Conservation (phyloP, 2,797 vertebrate species). For the Schizothorax lantsangensis region DNA sequence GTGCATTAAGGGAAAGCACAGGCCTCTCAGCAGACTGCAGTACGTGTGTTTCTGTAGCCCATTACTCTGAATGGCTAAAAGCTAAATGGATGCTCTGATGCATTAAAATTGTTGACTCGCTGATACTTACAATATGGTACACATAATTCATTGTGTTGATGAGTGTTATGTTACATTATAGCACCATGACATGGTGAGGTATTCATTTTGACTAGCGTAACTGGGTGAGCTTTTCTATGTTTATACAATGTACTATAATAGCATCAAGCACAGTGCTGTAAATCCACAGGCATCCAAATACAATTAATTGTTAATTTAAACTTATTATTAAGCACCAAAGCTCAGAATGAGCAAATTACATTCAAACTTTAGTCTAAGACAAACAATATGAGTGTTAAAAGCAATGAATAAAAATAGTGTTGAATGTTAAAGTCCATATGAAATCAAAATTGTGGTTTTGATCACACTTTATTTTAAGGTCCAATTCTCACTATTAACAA, state of each 20-base stretch:
- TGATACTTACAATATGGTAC: slow-evolving; percentile 13
- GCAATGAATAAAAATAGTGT: not conserved
- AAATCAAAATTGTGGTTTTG: no score
- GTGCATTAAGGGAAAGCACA: slow-evolving; percentile 52
- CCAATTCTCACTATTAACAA: not conserved
- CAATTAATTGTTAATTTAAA: not conserved
- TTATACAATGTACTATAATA: not conserved
- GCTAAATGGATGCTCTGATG: slow-evolving; percentile 54
- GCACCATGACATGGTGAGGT: not conserved
- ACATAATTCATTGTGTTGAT: slow-evolving; percentile 16
- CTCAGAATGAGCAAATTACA: not conserved
- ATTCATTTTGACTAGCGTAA: slow-evolving; percentile 17
- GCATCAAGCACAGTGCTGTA: not conserved
- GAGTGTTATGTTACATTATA: not conserved
- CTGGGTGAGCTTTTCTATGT: not conserved
- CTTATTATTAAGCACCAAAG: not conserved
- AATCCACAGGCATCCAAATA: no score
- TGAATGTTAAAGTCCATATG: not conserved
- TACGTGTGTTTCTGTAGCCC: slow-evolving; percentile 50
- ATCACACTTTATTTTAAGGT: not conserved
- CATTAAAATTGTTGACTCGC: slow-evolving; percentile 22
- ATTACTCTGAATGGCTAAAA: slow-evolving; percentile 53
- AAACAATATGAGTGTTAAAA: not conserved
- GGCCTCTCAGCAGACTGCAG: slow-evolving; percentile 31
- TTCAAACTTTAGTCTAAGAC: not conserved